These are phyloP conservation scores for Zapornia atra DNA, from an alignment of 2,113 vertebrate species.

Conservation along the genomic window DNA sequence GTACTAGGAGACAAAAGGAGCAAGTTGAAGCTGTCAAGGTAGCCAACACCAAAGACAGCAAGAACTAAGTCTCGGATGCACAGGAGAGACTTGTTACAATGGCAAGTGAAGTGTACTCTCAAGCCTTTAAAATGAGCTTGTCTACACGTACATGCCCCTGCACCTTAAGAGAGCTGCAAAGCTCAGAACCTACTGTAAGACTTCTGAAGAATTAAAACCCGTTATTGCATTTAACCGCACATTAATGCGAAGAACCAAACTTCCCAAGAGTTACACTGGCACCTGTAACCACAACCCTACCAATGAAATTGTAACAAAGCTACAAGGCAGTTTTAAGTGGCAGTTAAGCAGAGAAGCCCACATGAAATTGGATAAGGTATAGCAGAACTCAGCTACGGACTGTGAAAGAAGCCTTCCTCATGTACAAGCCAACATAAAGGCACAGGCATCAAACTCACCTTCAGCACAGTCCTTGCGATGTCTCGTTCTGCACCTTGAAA, in stretches of 20 bases:
- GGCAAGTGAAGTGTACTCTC: background rate
- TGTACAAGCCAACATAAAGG: fast-evolving
- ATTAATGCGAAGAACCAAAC: background rate
- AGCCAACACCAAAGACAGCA: fast-evolving
- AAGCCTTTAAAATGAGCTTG: background rate
- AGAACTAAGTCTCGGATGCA: background rate
- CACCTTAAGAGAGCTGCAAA: background rate
- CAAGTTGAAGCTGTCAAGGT: background rate
- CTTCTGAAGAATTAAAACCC: background rate
- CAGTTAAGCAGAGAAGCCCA: background rate
- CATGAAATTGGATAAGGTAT: background rate
- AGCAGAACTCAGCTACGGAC: background rate
- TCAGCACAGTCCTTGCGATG: background rate
- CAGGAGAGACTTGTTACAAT: background rate
- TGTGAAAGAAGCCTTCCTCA: background rate
- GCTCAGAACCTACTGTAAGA: background rate
- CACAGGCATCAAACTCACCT: background rate
- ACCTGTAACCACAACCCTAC: background rate
- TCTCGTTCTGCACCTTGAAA: background rate
- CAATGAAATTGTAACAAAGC: background rate
- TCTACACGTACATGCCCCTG: background rate
- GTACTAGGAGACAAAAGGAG: background rate
- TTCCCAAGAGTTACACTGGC: background rate
- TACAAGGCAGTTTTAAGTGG: background rate
- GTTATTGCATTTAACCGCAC: background rate